Base-by-base conservation (phyloP, 2,113 vertebrate genomes). In the Myotis yumanensis region DNA sequence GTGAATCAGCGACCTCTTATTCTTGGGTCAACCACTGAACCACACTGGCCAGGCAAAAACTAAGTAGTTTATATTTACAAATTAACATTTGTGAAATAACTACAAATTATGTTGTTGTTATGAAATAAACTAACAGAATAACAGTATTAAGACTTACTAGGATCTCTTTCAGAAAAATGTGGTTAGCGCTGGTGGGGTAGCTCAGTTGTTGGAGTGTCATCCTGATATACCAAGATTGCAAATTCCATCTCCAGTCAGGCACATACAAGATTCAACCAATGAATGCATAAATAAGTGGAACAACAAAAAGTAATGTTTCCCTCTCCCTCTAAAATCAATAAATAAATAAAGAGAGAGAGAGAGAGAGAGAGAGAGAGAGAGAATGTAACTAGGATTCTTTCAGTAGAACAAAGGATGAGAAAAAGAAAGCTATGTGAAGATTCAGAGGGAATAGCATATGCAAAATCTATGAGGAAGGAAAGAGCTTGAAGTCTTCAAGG, bases 61-160 rank as follows among this genome's bases (percentile, higher is more conserved):
- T 62, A 90, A 59, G n/a, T 66, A 66, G 82, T 89, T 82, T 22
- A 84, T 46, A 87, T 81, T 81, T 86, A 86, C 62, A 95, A 75
- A 20, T 40, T 73, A 52, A 46, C 57, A 30, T 32, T 93, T 87
- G 18, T 30, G 85, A 81, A 52, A 86, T 54, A 69, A 86, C 32
- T 71, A 71, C 12, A 72, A 87, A 80, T 40, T 87, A 48, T 81
- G 46, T 52, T 89, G 40, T 66, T 48, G 22, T 77, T 84, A n/a
- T 52, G 40, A 85, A 75, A 89, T 30, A 89, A 92, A 76, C 22
- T 62, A 79, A 51, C 25, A 83, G 46, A 17, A 5, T 83, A 68
- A 73, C 25, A 59, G 40, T 90, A 62, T 32, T 69, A 10, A 89
- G 28, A 83, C 54, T 85, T 59, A 51, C 15, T 14, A 32, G n/a